Evolutionary conservation across 2,113 vertebrate species (phyloP).

Genomic region (Panurus biarmicus): DNA sequence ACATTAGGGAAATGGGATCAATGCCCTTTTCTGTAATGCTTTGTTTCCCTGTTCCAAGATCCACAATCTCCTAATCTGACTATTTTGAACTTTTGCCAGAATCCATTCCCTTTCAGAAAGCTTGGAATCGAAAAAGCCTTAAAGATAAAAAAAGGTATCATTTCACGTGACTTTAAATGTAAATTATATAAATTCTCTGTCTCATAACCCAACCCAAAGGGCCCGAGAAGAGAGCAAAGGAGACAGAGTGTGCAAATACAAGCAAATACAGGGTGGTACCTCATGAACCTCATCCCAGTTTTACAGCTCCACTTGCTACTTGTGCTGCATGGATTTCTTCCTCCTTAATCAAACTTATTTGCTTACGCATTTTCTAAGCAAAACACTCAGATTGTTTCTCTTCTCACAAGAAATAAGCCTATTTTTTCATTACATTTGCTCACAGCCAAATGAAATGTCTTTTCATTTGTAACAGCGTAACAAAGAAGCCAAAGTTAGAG

Average conservation of each 20-base stretch:
- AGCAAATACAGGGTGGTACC: not conserved
- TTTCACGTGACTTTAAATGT: not conserved
- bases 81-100: not conserved
- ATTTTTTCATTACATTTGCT: not conserved
- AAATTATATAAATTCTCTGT: not conserved
- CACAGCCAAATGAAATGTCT: not conserved
- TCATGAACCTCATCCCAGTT: not conserved
- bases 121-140: not conserved
- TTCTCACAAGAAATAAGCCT: not conserved
- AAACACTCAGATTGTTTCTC: not conserved
- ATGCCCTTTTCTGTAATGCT: not conserved
- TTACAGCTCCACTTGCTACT: not conserved
- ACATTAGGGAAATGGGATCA: not conserved
- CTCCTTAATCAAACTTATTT: not conserved
- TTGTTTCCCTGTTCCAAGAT: not conserved
- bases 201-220: not conserved
- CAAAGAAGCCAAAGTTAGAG: not conserved
- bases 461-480: not conserved
- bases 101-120: not conserved
- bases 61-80: not conserved
- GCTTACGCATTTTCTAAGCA: not conserved
- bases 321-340: not conserved
- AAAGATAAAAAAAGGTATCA: not conserved
- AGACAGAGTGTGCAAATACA: accelerated
- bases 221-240: not conserved